Evolutionary conservation across 2,888 invertebrate genomes (phyloP), one percentile per base, ranked within the genome.

Genomic region (Pristionchus arcanus): DNA sequence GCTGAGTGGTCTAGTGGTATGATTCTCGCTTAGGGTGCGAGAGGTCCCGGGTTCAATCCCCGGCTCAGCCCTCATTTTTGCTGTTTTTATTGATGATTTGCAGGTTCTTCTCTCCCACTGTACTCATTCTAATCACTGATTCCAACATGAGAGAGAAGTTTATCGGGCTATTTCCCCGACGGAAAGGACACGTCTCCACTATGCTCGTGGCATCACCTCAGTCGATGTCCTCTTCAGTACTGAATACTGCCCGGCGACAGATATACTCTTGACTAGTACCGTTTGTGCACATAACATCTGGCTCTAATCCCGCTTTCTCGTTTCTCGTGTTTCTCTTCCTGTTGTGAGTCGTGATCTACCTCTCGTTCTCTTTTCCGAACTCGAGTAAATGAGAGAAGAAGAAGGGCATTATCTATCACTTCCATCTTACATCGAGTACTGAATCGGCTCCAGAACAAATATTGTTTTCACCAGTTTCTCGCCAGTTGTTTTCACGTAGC

Each of bases 11-110:
- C 95, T 95, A 95, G 95, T 94, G 95, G 95, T 94, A 95, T 95
- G 95, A 95, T 95, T 95, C 94, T 95, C 94, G 95, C 94, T 95
- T 95, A 95, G 95, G 95, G 95, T 95, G 95, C 95, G 94, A 95
- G 94, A 95, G 95, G 95, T 95, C 95, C 94, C 94, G 94, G 93
- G 94, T 92, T 94, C 94, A 92, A 94, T 93, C 94, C 93, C 93
- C 93, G 92, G 93, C 91, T 91, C 90, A 92, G 92, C 92, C 92
- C 92, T 28, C 37, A 19, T 28, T 83, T 83, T 83, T 83, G 83
- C 83, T 77, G 28, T 7, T 77, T 37, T 25, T 3, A 42, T 2
- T 4, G 28, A 7, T 68, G 15, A n/a, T 68, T 71, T 81, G 7
- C 81, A 81, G 81, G 53, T 81, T 81, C 81, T 81, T 81, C 28